Evolutionary conservation across 2,113 vertebrate genomes (phyloP).

Genomic region (Ptilonorhynchus violaceus): DNA sequence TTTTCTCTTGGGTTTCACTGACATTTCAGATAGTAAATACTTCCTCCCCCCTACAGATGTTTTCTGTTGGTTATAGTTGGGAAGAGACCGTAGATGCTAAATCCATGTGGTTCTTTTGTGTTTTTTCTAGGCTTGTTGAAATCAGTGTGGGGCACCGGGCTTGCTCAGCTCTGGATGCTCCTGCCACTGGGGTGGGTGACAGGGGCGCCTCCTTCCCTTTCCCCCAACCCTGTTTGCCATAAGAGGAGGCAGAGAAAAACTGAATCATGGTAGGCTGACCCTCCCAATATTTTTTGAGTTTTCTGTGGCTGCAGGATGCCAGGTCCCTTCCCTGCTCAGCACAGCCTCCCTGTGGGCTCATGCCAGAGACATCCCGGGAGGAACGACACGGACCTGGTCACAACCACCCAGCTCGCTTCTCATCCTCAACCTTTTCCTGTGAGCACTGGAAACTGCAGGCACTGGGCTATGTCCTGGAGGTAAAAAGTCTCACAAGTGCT

Average conservation of each 20-base stretch:
- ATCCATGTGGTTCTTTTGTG: neutral
- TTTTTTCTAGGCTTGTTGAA: neutral
- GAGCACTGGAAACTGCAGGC: neutral
- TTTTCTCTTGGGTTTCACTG: slow-evolving; percentile 28
- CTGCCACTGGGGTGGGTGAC: neutral
- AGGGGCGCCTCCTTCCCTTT: neutral
- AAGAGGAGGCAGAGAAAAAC: neutral
- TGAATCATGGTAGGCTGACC: neutral
- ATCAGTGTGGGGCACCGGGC: neutral
- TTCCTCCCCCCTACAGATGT: slow-evolving; percentile 28
- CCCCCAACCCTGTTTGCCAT: neutral
- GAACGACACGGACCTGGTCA: neutral
- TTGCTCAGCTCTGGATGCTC: neutral
- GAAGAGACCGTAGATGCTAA: slow-evolving; percentile 8
- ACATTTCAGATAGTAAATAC: slow-evolving; percentile 14
- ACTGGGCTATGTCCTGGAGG: accelerated
- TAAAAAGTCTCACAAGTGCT: neutral
- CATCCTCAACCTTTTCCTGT: neutral
- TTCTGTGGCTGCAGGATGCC: neutral
- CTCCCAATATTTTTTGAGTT: neutral
- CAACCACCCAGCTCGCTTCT: neutral
- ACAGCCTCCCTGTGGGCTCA: neutral
- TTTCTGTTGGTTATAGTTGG: slow-evolving; percentile 47
- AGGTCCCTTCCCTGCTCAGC: neutral
- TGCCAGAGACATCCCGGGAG: neutral